These are phyloP conservation scores for Heptranchias perlo DNA, from an alignment of 2,113 vertebrate genomes.

Conservation along the genomic window DNA sequence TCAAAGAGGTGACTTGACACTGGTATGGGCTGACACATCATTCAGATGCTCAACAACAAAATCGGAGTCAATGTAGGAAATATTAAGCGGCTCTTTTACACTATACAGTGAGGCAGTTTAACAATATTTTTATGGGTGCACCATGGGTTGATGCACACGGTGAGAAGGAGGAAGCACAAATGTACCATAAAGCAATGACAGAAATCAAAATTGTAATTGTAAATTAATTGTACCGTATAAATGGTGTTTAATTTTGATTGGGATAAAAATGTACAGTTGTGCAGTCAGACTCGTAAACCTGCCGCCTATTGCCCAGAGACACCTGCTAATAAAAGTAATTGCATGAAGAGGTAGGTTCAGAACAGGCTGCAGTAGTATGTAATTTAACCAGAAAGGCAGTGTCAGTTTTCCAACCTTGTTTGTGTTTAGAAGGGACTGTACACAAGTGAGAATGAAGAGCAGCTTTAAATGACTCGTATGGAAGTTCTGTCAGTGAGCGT, in stretches of 20 bases:
- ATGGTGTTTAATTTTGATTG: background rate
- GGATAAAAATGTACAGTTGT: background rate
- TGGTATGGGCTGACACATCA: background rate
- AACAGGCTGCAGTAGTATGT: background rate
- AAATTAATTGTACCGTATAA: background rate
- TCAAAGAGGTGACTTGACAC: too few relatives aligned
- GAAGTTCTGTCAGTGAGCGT: background rate
- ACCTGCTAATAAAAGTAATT: background rate
- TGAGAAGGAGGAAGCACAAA: background rate
- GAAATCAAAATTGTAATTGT: background rate
- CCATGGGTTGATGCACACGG: background rate
- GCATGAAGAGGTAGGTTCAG: background rate
- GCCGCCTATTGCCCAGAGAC: background rate
- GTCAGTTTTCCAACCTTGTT: background rate
- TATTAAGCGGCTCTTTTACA: background rate
- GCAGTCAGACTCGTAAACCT: background rate
- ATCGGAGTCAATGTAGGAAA: background rate
- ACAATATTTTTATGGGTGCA: too few relatives aligned
- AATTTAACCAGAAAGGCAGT: background rate
- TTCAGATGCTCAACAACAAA: background rate
- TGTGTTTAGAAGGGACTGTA: background rate
- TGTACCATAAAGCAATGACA: background rate
- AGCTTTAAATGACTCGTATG: too few relatives aligned
- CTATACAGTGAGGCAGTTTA: background rate
- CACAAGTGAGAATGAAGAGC: background rate